Evolutionary conservation across 2,113 vertebrate genomes (phyloP).

Genomic region (Periophthalmus modestus): DNA sequence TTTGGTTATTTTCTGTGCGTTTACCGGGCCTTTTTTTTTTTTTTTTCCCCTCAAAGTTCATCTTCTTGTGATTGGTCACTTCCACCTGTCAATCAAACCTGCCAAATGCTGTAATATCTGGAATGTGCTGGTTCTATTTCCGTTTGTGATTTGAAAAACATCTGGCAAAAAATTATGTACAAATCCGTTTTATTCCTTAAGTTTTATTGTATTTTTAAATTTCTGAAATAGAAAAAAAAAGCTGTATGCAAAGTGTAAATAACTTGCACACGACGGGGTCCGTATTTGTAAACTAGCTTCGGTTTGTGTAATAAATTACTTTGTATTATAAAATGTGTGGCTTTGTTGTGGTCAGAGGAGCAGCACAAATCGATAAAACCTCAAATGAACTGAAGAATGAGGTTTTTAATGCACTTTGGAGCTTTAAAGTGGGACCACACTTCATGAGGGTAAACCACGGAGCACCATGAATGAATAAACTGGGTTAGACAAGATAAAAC

Average conservation of each 20-base stretch:
- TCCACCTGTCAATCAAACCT: constrained; percentile 56
- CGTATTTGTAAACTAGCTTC: constrained; percentile 82
- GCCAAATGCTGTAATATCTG: constrained; percentile 62
- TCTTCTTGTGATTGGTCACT: constrained; percentile 49
- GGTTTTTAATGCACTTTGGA: not conserved
- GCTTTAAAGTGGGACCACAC: too few relatives aligned
- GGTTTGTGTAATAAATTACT: constrained; percentile 84
- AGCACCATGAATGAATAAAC: too few relatives aligned
- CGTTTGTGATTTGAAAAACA: constrained; percentile 49
- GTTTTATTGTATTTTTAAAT: constrained; percentile 66
- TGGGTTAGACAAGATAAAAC: too few relatives aligned
- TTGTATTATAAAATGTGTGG: constrained; percentile 67
- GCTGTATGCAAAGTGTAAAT: constrained; percentile 80
- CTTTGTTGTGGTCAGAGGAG: not conserved
- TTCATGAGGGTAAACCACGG: too few relatives aligned
- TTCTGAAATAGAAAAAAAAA: constrained; percentile 68
- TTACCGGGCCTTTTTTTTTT: constrained; percentile 22
- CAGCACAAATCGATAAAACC: not conserved
- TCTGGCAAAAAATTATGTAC: constrained; percentile 55
- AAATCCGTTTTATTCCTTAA: constrained; percentile 68
- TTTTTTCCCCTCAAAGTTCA: constrained; percentile 19
- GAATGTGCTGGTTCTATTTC: constrained; percentile 9
- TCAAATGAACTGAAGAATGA: not conserved
- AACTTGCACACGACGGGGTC: constrained; percentile 78
- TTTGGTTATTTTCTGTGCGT: constrained; percentile 59